Conservation (phyloP, 2,888 invertebrate genomes). For the Alsophila aescularia region DNA sequence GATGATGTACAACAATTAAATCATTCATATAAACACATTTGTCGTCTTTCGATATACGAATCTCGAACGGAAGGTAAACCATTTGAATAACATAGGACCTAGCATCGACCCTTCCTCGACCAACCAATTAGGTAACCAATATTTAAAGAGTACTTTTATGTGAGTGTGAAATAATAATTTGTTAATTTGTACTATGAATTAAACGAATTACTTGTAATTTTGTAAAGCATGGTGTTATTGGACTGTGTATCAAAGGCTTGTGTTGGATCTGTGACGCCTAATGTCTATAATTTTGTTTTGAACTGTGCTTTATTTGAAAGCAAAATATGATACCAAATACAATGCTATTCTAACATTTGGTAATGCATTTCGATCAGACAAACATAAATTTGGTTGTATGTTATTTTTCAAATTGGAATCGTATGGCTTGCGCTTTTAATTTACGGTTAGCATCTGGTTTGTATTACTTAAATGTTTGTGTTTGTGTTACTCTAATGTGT, state of each 20-base stretch:
- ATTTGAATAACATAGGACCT: slow-evolving; percentile 37
- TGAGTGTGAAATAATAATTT: slow-evolving; percentile 37
- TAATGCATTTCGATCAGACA: neutral
- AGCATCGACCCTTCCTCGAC: slow-evolving; percentile 44
- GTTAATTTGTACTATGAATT: slow-evolving; percentile 34
- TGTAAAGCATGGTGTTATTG: slow-evolving; percentile 40
- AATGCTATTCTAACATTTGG: neutral
- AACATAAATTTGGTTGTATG: neutral
- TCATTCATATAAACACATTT: too few relatives aligned
- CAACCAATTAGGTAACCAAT: slow-evolving; percentile 32
- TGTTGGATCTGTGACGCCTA: slow-evolving; percentile 10
- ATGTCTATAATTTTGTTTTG: neutral
- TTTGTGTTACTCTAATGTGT: neutral
- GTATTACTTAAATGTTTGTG: neutral
- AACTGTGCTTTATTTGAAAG: neutral
- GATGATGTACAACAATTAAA: neutral
- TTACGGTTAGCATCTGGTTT: neutral
- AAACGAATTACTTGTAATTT: slow-evolving; percentile 38
- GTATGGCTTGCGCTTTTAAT: slow-evolving; percentile 24
- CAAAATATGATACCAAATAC: slow-evolving; percentile 1
- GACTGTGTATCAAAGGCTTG: slow-evolving; percentile 29
- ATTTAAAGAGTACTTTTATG: slow-evolving; percentile 28
- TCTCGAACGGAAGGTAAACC: neutral
- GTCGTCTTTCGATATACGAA: neutral
- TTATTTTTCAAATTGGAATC: neutral